A percentile compares a stretch with the other conserved stretches of the same genome.
Conservation (phyloP, 1,140 invertebrate genomes). For the Drosophila grimshawi region DNA sequence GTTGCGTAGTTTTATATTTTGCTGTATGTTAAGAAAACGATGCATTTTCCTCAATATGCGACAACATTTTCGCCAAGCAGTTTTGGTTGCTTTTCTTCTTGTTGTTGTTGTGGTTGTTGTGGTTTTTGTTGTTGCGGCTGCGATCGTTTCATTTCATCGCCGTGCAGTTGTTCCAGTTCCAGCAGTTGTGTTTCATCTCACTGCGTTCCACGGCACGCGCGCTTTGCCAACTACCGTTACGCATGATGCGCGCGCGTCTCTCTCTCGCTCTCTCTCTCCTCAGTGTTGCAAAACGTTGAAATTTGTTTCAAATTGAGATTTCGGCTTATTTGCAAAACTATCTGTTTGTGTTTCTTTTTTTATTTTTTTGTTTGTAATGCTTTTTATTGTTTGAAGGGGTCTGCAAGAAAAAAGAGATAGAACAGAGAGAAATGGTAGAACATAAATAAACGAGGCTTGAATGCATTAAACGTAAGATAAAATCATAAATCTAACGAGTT, state of each 20-base stretch:
- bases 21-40: conserved; percentile 84
- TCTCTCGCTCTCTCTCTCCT: conserved; percentile 24
- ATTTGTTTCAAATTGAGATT: conserved; percentile 9
- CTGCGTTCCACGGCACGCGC: conserved; percentile 59
- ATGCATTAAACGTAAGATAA: conserved; percentile 41
- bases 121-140: conserved; percentile 21
- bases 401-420: conserved; percentile 69
- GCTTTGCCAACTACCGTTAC: conserved; percentile 50
- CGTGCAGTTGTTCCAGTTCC: conserved; percentile 27
- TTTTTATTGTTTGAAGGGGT: conserved; percentile 47
- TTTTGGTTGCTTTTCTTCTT: conserved; percentile 13
- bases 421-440: conserved; percentile 73
- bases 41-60: conserved; percentile 77
- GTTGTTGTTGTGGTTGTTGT: conserved; percentile 14
- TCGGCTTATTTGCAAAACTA: background rate
- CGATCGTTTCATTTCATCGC: conserved; percentile 43
- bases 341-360: conserved; percentile 2
- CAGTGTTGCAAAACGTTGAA: conserved; percentile 51
- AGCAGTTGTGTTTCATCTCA: conserved; percentile 52
- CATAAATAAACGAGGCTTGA: conserved; percentile 62
- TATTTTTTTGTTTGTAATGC: conserved; percentile 25
- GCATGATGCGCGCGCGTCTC: conserved; percentile 56
- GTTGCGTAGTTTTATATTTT: conserved; percentile 84
- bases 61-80: conserved; percentile 62
- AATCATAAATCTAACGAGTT: background rate